Evolutionary conservation across 2,888 invertebrate genomes (phyloP).

Genomic region (Trachelus tabidus): DNA sequence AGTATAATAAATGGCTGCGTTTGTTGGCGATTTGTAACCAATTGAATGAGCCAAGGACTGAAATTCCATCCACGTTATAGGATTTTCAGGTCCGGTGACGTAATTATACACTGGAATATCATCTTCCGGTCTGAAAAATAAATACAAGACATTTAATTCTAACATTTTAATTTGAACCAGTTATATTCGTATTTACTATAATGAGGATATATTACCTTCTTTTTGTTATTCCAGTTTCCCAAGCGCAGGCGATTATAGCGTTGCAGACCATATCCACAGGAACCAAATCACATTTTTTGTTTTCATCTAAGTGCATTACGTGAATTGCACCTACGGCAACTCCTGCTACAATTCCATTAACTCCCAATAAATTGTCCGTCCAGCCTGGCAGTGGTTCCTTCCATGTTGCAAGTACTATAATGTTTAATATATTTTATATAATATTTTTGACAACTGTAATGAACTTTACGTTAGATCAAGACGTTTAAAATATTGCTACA

Average conservation of each 20-base stretch:
- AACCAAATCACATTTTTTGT: slow-evolving; percentile 74
- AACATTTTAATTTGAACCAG: neutral
- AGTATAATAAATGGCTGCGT: slow-evolving; percentile 65
- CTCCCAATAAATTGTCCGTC: slow-evolving; percentile 90
- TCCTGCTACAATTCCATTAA: slow-evolving; percentile 79
- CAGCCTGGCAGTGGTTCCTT: slow-evolving; percentile 80
- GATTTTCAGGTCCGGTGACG: slow-evolving; percentile 6
- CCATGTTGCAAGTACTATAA: slow-evolving; percentile 57
- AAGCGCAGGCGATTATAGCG: slow-evolving; percentile 78
- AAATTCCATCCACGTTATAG: neutral
- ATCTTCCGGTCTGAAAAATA: slow-evolving; percentile 15
- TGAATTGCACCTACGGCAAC: slow-evolving; percentile 84
- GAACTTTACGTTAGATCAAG: neutral
- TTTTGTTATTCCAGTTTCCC: slow-evolving; percentile 67
- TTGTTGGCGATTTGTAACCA: slow-evolving; percentile 66
- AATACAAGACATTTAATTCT: neutral
- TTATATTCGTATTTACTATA: neutral
- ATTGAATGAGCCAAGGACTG: slow-evolving; percentile 67
- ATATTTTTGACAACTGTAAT: neutral
- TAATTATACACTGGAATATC: slow-evolving; percentile 27
- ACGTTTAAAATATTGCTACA: neutral
- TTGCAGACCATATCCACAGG: slow-evolving; percentile 83
- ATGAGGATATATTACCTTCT: neutral
- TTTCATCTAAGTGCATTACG: slow-evolving; percentile 77
- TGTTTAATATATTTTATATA: neutral